phyloP scores from a whole-genome alignment of 2,113 vertebrate genomes.

The Drymodes brunneopygia region DNA sequence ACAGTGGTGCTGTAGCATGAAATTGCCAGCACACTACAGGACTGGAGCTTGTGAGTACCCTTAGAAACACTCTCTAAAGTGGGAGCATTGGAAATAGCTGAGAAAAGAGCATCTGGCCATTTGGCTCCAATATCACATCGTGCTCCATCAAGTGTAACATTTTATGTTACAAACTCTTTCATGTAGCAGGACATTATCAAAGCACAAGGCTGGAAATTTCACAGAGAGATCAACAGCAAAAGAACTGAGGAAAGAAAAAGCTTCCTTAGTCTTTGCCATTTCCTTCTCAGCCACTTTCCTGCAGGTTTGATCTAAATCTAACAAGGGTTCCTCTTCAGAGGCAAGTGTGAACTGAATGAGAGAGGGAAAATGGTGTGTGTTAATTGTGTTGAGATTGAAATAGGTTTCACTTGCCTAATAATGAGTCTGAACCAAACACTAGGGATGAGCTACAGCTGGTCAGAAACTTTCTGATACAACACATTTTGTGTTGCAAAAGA shows the following conservation, averaged over 20 bases:
- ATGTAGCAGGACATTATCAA: constrained; percentile 34
- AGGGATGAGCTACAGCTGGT: constrained; percentile 17
- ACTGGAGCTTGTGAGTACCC: background rate
- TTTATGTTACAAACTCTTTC: constrained; percentile 49
- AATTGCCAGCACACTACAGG: background rate
- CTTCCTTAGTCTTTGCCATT: background rate
- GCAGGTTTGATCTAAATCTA: background rate
- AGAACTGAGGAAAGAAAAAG: background rate
- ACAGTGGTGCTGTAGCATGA: constrained; percentile 20
- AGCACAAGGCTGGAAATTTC: constrained; percentile 29
- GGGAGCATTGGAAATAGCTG: constrained; percentile 40
- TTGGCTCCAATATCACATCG: constrained; percentile 49
- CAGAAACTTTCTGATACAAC: background rate
- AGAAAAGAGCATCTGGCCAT: constrained; percentile 53
- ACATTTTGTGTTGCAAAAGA: background rate
- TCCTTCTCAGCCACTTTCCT: background rate
- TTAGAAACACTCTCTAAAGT: background rate
- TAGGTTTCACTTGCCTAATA: background rate
- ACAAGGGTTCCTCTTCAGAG: background rate
- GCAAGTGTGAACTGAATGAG: background rate
- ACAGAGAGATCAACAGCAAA: background rate
- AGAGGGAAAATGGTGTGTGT: background rate
- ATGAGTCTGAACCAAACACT: background rate
- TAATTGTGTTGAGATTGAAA: background rate
- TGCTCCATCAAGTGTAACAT: constrained; percentile 29